Evolutionary conservation across 2,113 vertebrate species (phyloP).

Genomic region (Aptenodytes forsteri): DNA sequence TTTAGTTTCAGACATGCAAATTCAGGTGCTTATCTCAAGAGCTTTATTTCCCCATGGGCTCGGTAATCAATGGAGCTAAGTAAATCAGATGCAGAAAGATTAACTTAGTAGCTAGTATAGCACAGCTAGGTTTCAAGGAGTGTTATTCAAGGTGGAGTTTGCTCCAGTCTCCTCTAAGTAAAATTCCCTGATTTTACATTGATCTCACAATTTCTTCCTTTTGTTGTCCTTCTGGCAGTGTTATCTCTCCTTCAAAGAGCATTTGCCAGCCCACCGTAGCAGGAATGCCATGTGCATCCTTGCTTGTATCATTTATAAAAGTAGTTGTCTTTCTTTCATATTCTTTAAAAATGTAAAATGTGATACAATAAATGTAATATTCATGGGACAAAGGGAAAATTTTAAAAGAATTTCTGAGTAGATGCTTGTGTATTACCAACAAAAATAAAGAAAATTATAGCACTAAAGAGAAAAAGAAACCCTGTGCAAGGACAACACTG

Average conservation of each 20-base stretch:
- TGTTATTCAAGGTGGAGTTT: background rate
- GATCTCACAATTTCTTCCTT: background rate
- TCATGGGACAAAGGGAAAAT: background rate
- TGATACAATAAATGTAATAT: background rate
- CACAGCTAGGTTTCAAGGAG: background rate
- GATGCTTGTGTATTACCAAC: background rate
- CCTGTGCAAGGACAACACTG: conserved; percentile 45
- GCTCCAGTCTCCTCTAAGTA: background rate
- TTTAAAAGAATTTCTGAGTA: background rate
- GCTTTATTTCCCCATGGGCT: background rate
- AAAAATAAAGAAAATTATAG: conserved; percentile 13
- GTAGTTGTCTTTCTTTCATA: background rate
- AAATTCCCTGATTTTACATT: background rate
- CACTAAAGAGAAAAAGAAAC: background rate
- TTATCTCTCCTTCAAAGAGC: background rate
- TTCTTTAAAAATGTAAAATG: background rate
- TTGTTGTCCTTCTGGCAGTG: background rate
- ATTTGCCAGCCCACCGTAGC: background rate
- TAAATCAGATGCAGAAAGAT: background rate
- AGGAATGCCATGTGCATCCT: background rate
- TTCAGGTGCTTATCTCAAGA: background rate
- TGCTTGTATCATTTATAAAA: background rate
- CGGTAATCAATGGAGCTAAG: background rate
- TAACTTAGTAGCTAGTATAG: background rate
- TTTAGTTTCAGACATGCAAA: background rate